phyloP scores from a whole-genome alignment of 2,113 vertebrate species.

The Microtus montanus region DNA sequence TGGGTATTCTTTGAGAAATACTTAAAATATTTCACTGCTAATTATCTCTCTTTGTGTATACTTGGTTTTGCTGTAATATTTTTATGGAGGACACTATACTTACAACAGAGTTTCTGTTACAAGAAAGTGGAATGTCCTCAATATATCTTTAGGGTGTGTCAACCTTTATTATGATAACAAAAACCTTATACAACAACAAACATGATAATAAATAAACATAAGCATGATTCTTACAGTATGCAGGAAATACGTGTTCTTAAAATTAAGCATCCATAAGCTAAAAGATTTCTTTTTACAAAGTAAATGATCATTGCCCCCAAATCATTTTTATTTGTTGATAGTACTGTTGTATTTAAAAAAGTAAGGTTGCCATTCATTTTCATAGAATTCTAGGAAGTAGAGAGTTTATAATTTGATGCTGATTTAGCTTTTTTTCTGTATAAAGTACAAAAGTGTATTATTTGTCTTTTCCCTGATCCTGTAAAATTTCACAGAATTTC shows the following conservation, averaged over 20 bases:
- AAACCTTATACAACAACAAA: background rate
- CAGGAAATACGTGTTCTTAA: background rate
- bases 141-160: background rate
- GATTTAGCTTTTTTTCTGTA: background rate
- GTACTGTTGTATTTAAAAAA: background rate
- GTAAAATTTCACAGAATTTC: background rate
- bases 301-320: background rate
- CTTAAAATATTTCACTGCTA: background rate
- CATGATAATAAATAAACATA: background rate
- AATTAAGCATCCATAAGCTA: background rate
- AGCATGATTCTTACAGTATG: background rate
- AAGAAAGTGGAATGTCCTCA: constrained; percentile 10
- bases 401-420: background rate
- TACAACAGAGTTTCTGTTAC: constrained; percentile 31
- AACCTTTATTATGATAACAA: constrained; percentile 32
- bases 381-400: background rate
- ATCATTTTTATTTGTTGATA: background rate
- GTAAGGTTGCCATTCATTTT: background rate
- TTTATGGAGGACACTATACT: constrained; percentile 16
- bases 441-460: background rate
- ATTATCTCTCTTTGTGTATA: background rate
- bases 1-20: background rate
- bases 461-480: background rate
- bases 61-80: constrained; percentile 32
- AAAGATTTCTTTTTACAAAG: background rate